Base-by-base conservation (phyloP, 2,797 vertebrate genomes). In the Emydoidea blandingii region DNA sequence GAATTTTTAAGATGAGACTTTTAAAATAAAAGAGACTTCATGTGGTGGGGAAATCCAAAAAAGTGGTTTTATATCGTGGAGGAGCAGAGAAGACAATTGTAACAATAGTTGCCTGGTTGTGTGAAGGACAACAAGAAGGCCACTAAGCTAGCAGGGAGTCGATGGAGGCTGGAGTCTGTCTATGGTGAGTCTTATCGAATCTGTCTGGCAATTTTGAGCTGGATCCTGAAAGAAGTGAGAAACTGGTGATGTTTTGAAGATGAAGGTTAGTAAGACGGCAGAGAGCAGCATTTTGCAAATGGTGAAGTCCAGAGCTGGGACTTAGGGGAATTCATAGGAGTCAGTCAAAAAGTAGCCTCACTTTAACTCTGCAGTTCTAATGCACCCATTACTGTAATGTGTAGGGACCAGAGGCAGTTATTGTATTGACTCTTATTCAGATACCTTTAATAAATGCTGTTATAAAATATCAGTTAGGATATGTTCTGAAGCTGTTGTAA, bases 201-300 rank as follows among this genome's bases (percentile, higher is more conserved):
- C 0, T 2, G 44, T 62, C 31, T 62, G 12, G 15, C 0, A 0
- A 16, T 3, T 57, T 53, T 16, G 49, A 34, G 1, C 41, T 0
- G 85, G 4, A 0, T 12, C 1, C 74, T 4, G 3, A 8, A 16
- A 72, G 34, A 18, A 10, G 80, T 50, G 19, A 6, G 10, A 0
- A 3, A 31, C 80, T 1, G 34, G 3, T 4, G 52, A 1, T 29
- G 0, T 6, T n/a, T 8, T 62, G 29, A 62, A 0, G 53, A 0
- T 10, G 57, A 9, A 6, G 1, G n/a, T 8, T 3, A 50, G 47
- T 41, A 0, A 79, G 0, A 1, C 0, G 1, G 4, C 0, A 47
- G 1, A 18, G 44, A 41, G 37, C 79, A 3, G 34, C 1, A 4
- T n/a, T 12, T 5, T 0, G n/a, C 18, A 0, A 1, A 50, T 5